Percentiles rank a stretch among this genome's conserved stretches.
phyloP scores from a whole-genome alignment of 37 sponge, comb jelly and placozoan species.

The Aphrocallistes beatrix region DNA sequence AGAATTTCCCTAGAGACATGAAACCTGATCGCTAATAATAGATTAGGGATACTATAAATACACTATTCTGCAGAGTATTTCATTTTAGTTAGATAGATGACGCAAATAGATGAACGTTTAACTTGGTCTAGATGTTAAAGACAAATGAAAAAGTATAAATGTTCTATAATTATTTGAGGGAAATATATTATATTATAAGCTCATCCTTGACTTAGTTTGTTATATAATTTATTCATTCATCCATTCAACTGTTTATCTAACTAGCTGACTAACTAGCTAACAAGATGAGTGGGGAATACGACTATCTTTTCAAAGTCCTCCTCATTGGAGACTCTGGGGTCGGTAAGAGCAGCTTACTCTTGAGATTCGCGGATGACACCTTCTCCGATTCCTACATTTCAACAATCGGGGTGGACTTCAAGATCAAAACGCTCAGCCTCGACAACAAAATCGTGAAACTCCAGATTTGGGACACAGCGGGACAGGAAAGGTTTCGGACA shows the following conservation, averaged over 20 bases:
- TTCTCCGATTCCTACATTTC: slow-evolving; percentile 51
- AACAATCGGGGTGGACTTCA: slow-evolving; percentile 55
- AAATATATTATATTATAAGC: not conserved
- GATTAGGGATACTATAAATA: too few relatives aligned
- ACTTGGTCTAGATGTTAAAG: too few relatives aligned
- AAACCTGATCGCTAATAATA: too few relatives aligned
- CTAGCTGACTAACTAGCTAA: not conserved
- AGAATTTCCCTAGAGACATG: too few relatives aligned
- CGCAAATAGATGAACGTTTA: too few relatives aligned
- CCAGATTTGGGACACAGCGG: slow-evolving; percentile 95
- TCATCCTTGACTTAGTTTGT: not conserved
- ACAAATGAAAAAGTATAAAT: too few relatives aligned
- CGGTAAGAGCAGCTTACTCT: slow-evolving; percentile 42
- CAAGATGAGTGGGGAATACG: slow-evolving; percentile 18
- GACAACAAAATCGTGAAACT: slow-evolving; percentile 50
- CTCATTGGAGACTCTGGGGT: not conserved
- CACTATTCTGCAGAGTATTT: too few relatives aligned
- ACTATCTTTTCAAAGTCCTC: not conserved
- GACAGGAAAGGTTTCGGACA: slow-evolving; percentile 94
- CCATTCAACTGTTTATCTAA: not conserved
- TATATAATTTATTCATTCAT: not conserved
- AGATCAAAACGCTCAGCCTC: slow-evolving; percentile 44
- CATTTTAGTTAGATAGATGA: too few relatives aligned
- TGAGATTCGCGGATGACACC: slow-evolving; percentile 54
- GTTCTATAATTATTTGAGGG: too few relatives aligned